Evolutionary conservation across 2,888 invertebrate genomes (phyloP).

Genomic region (Stomorhina lunata): DNA sequence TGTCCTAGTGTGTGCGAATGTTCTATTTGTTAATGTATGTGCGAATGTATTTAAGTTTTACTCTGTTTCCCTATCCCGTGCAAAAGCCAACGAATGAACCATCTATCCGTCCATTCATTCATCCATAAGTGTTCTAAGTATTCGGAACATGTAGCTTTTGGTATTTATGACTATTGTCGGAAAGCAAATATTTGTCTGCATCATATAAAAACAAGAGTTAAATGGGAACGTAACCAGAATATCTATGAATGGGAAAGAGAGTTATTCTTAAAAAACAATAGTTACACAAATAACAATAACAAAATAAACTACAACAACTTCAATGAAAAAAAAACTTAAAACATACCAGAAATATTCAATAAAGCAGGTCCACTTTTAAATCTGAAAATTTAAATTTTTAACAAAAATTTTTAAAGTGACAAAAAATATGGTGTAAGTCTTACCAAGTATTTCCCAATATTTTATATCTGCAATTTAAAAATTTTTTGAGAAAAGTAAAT

Average conservation of each 20-base stretch:
- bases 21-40: background rate
- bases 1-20: conserved; percentile 10
- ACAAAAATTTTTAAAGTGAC: no score
- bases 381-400: no score
- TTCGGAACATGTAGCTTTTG: conserved; percentile 79
- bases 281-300: conserved; percentile 37
- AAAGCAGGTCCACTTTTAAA: no score
- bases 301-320: conserved; percentile 13
- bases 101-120: conserved; percentile 43
- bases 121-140: conserved; percentile 73
- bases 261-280: conserved; percentile 53
- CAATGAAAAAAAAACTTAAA: background rate
- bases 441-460: no score
- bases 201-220: conserved; percentile 79
- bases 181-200: conserved; percentile 80
- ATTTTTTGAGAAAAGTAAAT: no score
- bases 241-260: conserved; percentile 73
- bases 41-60: background rate
- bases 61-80: background rate
- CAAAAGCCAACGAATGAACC: conserved; percentile 7
- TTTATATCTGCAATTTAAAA: no score
- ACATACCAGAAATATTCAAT: background rate
- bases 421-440: no score
- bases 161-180: conserved; percentile 80
- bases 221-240: conserved; percentile 77